Base-by-base conservation (phyloP, 1,140 invertebrate species). In the Mamestra configurata region DNA sequence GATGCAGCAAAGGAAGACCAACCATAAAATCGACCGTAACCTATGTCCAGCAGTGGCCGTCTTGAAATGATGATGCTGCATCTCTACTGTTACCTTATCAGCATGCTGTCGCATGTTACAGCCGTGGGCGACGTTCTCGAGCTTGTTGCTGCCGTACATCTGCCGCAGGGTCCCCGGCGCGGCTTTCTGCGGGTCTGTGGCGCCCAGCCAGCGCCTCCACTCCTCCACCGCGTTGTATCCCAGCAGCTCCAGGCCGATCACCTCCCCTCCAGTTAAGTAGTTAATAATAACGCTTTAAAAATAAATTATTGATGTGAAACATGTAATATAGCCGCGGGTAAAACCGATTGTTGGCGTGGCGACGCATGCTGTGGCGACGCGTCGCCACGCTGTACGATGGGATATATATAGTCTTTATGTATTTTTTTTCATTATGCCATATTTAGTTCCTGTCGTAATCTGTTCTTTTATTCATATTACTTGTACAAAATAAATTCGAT, bases 231-330 rank as follows among this genome's bases (percentile, higher is more conserved):
- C 97, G 93, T 97, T 95, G 20, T 97, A 95, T n/a, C 96, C 97
- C 24, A 98, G 96, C 51, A 99, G 89, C 89, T 98, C 97, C 87
- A 98, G 90, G 4, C 96, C 97, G 78, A 98, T 94, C 0, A 98
- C 95, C 81, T 97, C 97, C 20, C 97, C 98, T 81, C 96, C 96
- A 3, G 97, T 96, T 22, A 98, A 93, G 88, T 97, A 96, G 81
- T 97, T 96, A 87, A 97, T 95, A 55, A 94, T 90, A 35, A 94
- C 90, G 55, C 93, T 94, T 80, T 15, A 79, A 66, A 68, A 59
- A 55, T 24, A 59, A 64, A 31, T 61, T 27, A 1, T 59, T 18
- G 27, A n/a, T n/a, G n/a, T n/a, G n/a, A n/a, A n/a, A n/a, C n/a
- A n/a, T n/a, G n/a, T n/a, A n/a, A n/a, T n/a, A n/a, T n/a, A n/a